Conservation (phyloP, 2,113 vertebrate genomes). For the Campylomormyrus tamandua region DNA sequence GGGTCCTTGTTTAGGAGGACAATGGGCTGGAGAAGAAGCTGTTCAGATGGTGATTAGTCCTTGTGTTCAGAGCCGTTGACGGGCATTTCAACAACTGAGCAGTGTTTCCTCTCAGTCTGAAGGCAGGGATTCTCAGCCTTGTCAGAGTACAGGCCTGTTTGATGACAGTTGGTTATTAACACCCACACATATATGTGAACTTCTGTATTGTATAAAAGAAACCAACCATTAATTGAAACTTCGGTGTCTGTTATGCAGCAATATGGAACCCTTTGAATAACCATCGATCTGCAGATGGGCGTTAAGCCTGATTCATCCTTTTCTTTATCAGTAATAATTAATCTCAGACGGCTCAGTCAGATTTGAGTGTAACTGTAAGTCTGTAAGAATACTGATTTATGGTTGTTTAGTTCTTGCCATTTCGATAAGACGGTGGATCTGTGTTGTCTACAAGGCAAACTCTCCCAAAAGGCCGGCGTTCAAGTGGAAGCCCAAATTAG, state of each 20-base stretch:
- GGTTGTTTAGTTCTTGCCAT: neutral
- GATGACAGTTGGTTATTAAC: neutral
- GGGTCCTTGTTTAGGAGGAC: neutral
- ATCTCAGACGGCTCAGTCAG: neutral
- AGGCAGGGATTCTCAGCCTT: neutral
- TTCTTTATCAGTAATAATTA: neutral
- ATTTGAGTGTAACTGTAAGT: neutral
- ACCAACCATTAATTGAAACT: neutral
- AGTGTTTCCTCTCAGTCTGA: neutral
- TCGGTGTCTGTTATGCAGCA: neutral
- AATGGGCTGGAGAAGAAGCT: neutral
- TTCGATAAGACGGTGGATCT: neutral
- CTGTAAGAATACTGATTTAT: neutral
- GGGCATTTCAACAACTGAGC: neutral
- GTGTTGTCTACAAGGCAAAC: neutral
- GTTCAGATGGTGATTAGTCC: neutral
- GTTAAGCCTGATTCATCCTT: neutral
- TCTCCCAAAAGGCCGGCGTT: neutral
- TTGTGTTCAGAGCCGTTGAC: neutral
- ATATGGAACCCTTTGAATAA: neutral
- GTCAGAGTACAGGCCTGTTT: neutral
- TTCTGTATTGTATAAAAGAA: neutral
- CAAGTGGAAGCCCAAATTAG: neutral
- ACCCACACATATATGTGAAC: neutral
- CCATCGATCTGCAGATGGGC: neutral